Evolutionary conservation across 2,888 invertebrate species (phyloP), one percentile per base, ranked within the genome.

Genomic region (Anticlea derivata): DNA sequence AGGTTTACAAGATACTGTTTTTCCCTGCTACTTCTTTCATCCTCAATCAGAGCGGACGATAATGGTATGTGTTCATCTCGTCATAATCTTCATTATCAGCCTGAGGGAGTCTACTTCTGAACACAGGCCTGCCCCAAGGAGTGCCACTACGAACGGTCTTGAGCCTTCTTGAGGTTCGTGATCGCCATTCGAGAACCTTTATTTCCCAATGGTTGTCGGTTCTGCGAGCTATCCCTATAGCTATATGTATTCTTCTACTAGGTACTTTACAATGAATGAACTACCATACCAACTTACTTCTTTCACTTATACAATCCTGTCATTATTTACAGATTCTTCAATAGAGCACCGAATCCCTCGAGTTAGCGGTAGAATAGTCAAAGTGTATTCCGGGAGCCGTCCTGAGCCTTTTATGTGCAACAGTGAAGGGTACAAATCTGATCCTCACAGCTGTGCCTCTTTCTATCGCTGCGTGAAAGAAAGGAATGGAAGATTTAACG

Each of bases 391-490:
- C 0, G 86, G 84, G 7, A 52, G 58, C 6, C 76, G 73, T 57
- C 80, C 80, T 1, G 79, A 81, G 29, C 78, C 84, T 12, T 92
- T 93, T 60, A 72, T 83, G 22, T 96, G 96, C 68, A 80, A 82
- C 1, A 81, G 88, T 11, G 95, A 95, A 78, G 96, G 96, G 12
- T 95, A 95, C 58, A 92, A 93, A 73, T 91, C 92, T 1, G 95
- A 96, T 74, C 92, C 93, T n/a, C 73, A 75, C n/a, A 92, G 95
- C 70, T 96, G 96, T 71, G 89, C 91, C 38, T 85, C 92, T 41
- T 96, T 96, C 82, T 96, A 96, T 74, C 92, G 96, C 68, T 96
- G 96, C 64, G 92, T 95, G 10, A 89, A 92, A 64, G 92, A 92
- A 70, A 92, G 92, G 50, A 84, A 84, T 50, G 87, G 88, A 31